Conservation (phyloP, 2,113 vertebrate genomes). For the Sterrhoptilus dennistouni region DNA sequence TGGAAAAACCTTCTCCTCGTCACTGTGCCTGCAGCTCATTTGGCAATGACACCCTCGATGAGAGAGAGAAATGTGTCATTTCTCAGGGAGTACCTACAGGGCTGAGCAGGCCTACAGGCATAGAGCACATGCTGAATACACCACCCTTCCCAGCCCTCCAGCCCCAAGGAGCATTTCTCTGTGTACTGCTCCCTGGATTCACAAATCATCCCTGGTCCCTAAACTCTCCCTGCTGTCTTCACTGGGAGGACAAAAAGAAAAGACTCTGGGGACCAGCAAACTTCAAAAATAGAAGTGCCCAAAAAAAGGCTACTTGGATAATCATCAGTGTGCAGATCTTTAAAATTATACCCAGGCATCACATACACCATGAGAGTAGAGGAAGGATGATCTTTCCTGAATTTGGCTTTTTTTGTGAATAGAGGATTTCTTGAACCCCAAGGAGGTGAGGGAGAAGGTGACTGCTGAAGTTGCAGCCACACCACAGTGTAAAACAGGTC, state of each 20-base stretch:
- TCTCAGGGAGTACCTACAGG: neutral
- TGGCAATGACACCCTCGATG: neutral
- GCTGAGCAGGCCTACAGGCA: neutral
- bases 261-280: accelerated
- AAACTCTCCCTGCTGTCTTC: neutral
- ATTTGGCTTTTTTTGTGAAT: neutral
- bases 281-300: neutral
- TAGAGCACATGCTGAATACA: neutral
- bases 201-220: neutral
- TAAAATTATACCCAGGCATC: neutral
- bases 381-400: neutral
- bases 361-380: neutral
- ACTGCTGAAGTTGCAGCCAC: neutral
- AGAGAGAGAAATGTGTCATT: neutral
- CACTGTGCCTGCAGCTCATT: accelerated
- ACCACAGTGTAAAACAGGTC: neutral
- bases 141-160: neutral
- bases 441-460: neutral
- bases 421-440: neutral
- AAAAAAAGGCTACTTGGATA: neutral
- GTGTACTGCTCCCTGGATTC: neutral
- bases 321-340: neutral
- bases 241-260: neutral
- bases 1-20: neutral
- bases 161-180: neutral